Conservation (phyloP, 2,113 vertebrate genomes). For the Menura novaehollandiae region DNA sequence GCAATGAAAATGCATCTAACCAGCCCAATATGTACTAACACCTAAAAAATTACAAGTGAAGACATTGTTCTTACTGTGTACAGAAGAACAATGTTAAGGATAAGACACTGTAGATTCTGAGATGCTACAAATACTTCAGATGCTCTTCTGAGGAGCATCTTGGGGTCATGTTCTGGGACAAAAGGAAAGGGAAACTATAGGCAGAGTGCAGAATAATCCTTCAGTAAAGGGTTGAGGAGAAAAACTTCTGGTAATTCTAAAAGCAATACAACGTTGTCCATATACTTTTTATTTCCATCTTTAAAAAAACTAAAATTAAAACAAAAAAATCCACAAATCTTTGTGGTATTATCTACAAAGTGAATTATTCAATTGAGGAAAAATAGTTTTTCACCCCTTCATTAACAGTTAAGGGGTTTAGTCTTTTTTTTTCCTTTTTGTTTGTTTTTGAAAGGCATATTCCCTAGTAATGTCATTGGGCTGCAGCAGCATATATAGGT, state of each 20-base stretch:
- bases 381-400: not conserved
- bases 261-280: not conserved
- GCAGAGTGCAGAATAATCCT: not conserved
- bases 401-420: not conserved
- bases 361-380: not conserved
- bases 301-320: not conserved
- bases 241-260: not conserved
- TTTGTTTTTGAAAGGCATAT: not conserved
- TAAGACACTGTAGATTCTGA: not conserved
- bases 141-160: not conserved
- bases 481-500: not conserved
- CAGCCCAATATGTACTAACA: not conserved
- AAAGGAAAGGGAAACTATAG: not conserved
- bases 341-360: not conserved
- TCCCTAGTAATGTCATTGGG: not conserved
- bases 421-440: not conserved
- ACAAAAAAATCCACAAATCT: not conserved
- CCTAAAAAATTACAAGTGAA: not conserved
- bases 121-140: not conserved
- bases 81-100: not conserved
- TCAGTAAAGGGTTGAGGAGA: not conserved
- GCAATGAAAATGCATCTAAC: not conserved
- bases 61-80: not conserved
- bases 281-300: not conserved
- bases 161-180: not conserved